These are phyloP conservation scores for Atractosteus spatula DNA, from an alignment of 2,113 vertebrate species.

Conservation along the genomic window DNA sequence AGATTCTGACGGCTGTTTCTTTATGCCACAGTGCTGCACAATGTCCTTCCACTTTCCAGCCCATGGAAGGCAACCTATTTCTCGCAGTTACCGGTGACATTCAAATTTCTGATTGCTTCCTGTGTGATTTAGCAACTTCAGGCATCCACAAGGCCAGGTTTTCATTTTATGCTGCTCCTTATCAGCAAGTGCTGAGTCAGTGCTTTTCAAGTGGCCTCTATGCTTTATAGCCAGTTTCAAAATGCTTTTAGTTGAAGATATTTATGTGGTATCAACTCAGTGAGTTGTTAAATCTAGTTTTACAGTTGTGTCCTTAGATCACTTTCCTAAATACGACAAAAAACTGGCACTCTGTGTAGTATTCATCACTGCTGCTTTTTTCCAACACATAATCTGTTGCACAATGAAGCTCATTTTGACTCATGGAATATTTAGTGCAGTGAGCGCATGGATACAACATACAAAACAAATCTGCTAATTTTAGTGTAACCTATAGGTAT, in stretches of 20 bases:
- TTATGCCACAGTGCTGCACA: too few species aligned
- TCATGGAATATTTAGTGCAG: too few species aligned
- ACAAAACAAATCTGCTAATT: too few species aligned
- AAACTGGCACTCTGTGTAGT: too few species aligned
- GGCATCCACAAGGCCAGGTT: constrained; percentile 2
- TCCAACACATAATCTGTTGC: too few species aligned
- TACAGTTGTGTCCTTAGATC: background rate
- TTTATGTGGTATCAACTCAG: background rate
- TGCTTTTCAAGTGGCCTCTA: background rate
- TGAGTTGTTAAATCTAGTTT: constrained; percentile 6
- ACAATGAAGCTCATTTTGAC: too few species aligned
- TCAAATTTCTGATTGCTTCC: constrained; percentile 25
- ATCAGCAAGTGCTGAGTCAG: constrained; percentile 22
- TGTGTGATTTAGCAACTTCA: constrained; percentile 32
- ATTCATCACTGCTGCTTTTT: too few species aligned
- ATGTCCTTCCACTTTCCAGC: constrained; percentile 11
- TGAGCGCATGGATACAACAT: too few species aligned
- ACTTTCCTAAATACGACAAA: background rate
- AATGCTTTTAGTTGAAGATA: constrained; percentile 9
- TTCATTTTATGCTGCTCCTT: constrained; percentile 12
- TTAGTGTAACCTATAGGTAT: too few species aligned
- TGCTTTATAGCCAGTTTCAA: constrained; percentile 17
- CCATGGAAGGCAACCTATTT: constrained; percentile 11
- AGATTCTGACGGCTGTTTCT: too few species aligned
- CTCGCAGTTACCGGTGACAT: constrained; percentile 24